Evolutionary conservation across 2,888 invertebrate genomes (phyloP), one percentile per base, ranked within the genome.

Genomic region (Drosophila birchii): DNA sequence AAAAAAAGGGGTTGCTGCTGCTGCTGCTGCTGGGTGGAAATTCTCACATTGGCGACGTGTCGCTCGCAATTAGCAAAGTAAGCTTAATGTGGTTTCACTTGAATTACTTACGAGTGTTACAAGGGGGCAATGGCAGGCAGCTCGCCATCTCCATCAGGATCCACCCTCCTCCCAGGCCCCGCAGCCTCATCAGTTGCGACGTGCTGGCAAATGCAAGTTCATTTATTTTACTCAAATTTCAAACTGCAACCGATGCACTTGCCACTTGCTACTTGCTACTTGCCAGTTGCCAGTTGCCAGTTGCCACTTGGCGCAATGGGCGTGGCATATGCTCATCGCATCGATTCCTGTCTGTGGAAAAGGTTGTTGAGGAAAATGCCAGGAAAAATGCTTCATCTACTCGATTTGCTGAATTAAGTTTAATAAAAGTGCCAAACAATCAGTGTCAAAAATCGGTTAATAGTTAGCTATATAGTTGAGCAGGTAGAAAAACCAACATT

Each of bases 61-160:
- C 88, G 86, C 86, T 90, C 69, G 90, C 91, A 90, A 90, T 91
- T 91, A 91, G 91, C 90, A 90, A 90, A 86, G 90, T 89, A 90
- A 90, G 91, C 91, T 90, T 89, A 88, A 90, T 90, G 90, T 80
- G 90, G 88, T 90, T 87, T 78, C 88, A 81, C 82, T 85, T 83
- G 84, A 89, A 91, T 91, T 90, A 88, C 88, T 88, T 86, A 87
- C 88, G 83, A 81, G 84, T 83, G 78, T 76, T 80, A 76, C 76
- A 57, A 53, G 56, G 39, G 53, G 32, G 69, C 32, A 16, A 29
- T 36, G 49, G 41, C 41, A 32, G 43, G 43, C 36, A 61, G 29
- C 43, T 29, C 41, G 14, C 16, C 29, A 36, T 20, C 45, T 20
- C 45, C 23, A 47, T 26, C 36, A 20, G 20, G 47, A 57, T 7